Percentiles rank a stretch among this genome's conserved stretches.
Conservation (phyloP, 2,113 vertebrate species). For the Nibea coibor region DNA sequence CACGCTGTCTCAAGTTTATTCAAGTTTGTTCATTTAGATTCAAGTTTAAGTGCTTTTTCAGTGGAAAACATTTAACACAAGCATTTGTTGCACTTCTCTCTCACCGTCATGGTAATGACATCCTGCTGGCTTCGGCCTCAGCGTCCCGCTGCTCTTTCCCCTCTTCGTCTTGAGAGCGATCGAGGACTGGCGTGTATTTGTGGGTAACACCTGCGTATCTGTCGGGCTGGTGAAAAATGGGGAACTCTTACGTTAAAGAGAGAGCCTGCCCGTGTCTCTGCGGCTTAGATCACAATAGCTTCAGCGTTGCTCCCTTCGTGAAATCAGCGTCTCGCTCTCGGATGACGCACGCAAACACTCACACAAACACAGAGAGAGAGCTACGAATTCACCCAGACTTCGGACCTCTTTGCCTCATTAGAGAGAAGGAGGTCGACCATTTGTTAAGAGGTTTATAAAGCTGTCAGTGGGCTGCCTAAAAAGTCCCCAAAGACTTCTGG, state of each 20-base stretch:
- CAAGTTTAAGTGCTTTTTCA: background rate
- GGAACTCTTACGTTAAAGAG: background rate
- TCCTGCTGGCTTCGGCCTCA: background rate
- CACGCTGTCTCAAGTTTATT: background rate
- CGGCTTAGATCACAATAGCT: background rate
- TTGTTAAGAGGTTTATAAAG: constrained; percentile 79
- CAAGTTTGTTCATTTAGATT: constrained; percentile 3
- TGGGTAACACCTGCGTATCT: constrained; percentile 1
- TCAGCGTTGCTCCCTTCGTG: background rate
- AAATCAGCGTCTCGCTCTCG: background rate
- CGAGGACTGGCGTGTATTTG: background rate
- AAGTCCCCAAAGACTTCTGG: constrained; percentile 72
- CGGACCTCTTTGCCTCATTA: constrained; percentile 72
- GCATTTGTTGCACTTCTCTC: background rate
- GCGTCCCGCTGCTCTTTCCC: background rate
- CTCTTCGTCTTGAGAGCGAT: constrained; percentile 16
- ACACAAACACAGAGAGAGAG: constrained; percentile 5
- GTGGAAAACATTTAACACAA: background rate
- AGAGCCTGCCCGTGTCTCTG: background rate
- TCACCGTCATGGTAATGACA: constrained; percentile 1
- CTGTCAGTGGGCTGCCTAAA: constrained; percentile 76
- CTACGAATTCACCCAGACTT: constrained; percentile 44
- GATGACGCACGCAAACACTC: constrained; percentile 6
- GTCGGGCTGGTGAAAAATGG: background rate
- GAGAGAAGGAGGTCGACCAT: constrained; percentile 63